Conservation (phyloP, 1,140 invertebrate genomes). For the Dolichoris vasculosae region DNA sequence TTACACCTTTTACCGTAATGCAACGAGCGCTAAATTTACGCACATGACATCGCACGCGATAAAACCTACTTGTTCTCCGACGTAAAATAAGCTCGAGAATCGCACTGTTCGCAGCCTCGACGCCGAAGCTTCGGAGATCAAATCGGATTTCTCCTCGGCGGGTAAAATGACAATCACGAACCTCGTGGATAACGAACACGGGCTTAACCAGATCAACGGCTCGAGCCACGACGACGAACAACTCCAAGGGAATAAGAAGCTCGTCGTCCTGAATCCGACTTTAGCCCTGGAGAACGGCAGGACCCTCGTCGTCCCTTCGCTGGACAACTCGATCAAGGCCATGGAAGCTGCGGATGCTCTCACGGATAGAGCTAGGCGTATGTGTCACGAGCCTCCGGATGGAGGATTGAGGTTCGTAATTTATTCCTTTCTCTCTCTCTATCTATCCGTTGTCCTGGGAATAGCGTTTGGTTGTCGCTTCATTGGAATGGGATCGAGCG, state of each 20-base stretch:
- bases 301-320: background rate
- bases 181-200: background rate
- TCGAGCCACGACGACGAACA: background rate
- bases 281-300: background rate
- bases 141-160: background rate
- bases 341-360: background rate
- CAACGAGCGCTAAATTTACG: background rate
- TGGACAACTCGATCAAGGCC: constrained; percentile 7
- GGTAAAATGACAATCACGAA: constrained; percentile 30
- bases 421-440: background rate
- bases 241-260: background rate
- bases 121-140: no score
- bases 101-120: background rate
- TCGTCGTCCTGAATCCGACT: background rate
- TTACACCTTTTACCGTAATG: background rate
- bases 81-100: background rate
- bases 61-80: background rate
- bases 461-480: no score
- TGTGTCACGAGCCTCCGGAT: constrained; percentile 77
- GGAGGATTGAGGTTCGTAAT: constrained; percentile 76
- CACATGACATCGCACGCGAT: background rate
- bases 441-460: no score
- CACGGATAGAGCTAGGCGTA: background rate
- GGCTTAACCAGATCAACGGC: background rate
- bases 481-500: background rate